A percentile compares a stretch with the other conserved stretches of the same genome.
phyloP scores from a whole-genome alignment of 2,113 vertebrate species.

The Centrocercus urophasianus region DNA sequence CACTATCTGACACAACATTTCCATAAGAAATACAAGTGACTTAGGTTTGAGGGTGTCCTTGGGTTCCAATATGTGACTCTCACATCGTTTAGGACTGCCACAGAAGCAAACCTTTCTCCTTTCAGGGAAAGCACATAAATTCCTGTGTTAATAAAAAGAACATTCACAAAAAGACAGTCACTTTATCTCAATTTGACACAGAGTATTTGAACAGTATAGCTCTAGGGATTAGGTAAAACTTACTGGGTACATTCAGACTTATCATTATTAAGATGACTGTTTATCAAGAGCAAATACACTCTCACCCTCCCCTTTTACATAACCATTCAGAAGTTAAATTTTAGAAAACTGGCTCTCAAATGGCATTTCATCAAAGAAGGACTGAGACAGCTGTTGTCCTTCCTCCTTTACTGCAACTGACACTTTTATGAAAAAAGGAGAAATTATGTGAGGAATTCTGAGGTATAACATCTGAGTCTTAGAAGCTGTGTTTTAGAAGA shows the following conservation, averaged over 20 bases:
- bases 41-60: background rate
- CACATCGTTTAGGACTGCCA: background rate
- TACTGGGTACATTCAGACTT: background rate
- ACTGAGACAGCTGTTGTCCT: background rate
- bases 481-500: background rate
- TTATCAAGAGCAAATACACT: background rate
- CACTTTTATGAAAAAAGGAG: background rate
- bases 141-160: accelerated
- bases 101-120: background rate
- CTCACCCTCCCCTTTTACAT: background rate
- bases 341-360: background rate
- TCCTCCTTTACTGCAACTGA: background rate
- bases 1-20: background rate
- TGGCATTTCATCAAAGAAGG: background rate
- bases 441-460: background rate
- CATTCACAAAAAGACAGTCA: background rate
- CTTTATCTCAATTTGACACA: background rate
- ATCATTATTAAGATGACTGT: background rate
- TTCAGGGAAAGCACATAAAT: background rate
- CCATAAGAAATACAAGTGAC: background rate
- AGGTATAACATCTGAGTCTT: background rate
- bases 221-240: background rate
- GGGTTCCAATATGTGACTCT: background rate
- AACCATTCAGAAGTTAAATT: background rate
- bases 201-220: background rate